phyloP scores from a whole-genome alignment of 1,140 invertebrate genomes.

The Camponotus pennsylvanicus region DNA sequence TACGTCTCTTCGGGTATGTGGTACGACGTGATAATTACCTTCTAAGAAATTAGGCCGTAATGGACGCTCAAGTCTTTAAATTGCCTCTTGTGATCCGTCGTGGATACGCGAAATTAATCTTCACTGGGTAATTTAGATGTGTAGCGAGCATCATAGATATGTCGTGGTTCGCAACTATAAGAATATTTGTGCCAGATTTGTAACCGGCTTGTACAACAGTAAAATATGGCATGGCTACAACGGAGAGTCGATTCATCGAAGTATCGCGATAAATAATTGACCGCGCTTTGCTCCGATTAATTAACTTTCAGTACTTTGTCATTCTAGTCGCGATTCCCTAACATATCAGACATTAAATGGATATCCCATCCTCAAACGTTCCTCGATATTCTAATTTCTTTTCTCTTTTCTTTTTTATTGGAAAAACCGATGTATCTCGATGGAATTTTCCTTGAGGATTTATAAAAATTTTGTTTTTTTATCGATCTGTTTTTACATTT shows the following conservation, averaged over 20 bases:
- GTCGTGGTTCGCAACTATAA: neutral
- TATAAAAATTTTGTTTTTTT: neutral
- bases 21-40: conserved; percentile 31
- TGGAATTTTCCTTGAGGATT: neutral
- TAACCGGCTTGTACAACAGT: conserved; percentile 40
- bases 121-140: conserved; percentile 21
- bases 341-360: neutral
- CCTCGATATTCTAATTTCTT: neutral
- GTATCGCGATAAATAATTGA: conserved; percentile 51
- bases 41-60: conserved; percentile 34
- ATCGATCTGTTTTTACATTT: neutral
- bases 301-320: conserved; percentile 42
- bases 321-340: neutral
- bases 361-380: neutral
- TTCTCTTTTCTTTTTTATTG: neutral
- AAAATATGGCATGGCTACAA: conserved; percentile 16
- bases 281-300: conserved; percentile 45
- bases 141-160: neutral
- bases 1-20: conserved; percentile 34
- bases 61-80: conserved; percentile 17
- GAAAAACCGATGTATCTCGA: neutral
- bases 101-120: conserved; percentile 46
- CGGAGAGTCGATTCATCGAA: conserved; percentile 38
- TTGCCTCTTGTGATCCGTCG: neutral
- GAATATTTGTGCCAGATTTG: conserved; percentile 2